Base-by-base conservation (phyloP, 2,888 invertebrate species). In the Parapristionchus giblindavisi region DNA sequence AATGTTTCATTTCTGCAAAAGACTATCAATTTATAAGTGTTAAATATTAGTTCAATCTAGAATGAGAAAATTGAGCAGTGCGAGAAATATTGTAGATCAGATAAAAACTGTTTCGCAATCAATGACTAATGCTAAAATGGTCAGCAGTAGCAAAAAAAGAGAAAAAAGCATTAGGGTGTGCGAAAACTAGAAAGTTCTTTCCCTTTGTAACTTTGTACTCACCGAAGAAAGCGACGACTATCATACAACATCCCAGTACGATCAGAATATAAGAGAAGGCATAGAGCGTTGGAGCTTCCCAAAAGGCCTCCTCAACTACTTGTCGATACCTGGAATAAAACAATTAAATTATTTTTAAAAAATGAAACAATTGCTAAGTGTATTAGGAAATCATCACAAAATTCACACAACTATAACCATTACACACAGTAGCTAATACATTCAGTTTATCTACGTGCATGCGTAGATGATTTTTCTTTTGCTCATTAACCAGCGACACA, bases 211-310 rank as follows among this genome's bases (percentile, higher is more conserved):
- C n/a, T n/a, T n/a, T 54, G 34, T 27, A 76, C 76, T 63, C 34
- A 81, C 83, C 87, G 32, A 86, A 77, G 72, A 87, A 80, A 5
- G 86, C 82, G 14, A 84, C 81, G 14, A 87, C 81, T 21, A 88
- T 81, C 84, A 86, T 84, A 21, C 75, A 77, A 2, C 78, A 78
- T 2, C 87, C 85, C 48, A 87, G 78, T 2, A 85, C 81, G 56
- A 87, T 85, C n/a, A 87, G 77, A 54, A 87, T 83, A 73, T 88
- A 87, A n/a, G 85, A 86, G 58, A 87, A 87, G 6, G 82, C 77
- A 75, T 85, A 86, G 11, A 86, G 63, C n/a, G 86, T 86, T 8
- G 85, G 85, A 3, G 86, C 86, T 68, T 85, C 81, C 87, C 87
- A 87, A 65, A 87, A 86, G 0, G 87, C 85, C 29, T 85, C 83